Base-by-base conservation (phyloP, 53 echinoderm and acorn worm species). In the Antedon mediterranea region DNA sequence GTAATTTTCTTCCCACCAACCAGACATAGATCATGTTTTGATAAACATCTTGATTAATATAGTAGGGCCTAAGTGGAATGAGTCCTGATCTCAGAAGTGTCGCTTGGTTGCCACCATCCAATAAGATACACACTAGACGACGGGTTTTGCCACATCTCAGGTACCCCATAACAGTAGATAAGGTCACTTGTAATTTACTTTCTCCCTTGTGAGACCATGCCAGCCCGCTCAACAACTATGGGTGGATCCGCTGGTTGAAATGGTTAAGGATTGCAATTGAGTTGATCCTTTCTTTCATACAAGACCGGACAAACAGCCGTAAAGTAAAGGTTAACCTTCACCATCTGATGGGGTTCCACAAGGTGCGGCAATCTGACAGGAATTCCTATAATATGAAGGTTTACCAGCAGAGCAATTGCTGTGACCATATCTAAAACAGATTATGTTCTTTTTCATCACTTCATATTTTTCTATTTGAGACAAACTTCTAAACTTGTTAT, bases 131-230 rank as follows among this genome's bases (percentile, higher is more conserved):
- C 30, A 90, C 87, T 27, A 77, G 37, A 23, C 72, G 78, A 9
- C 87, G 83, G 42, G 27, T 44, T 31, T 87, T 85, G 71, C 90
- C 90, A 32, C 57, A 76, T 43, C 80, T 73, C 11, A 90, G 71
- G 71, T 82, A 87, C 0, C 85, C 87, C 87, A 90, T 87, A 43
- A 85, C 85, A 71, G 90, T 90, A 31, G 90, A 90, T 43, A 89
- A 43, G 34, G 78, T 84, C 18, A 78, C 87, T 29, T 85, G 82
- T 30, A 85, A 73, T 80, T 74, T 74, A 31, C 32, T 71, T 7
- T 43, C 33, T 28, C 74, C 43, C 80, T 42, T 29, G 26, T 41
- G 72, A 72, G 73, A 77, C 30, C 0, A 85, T 85, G 41, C 13
- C 13, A 7, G 41, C 5, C 41, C 41, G 41, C 41, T 41, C 41